These are phyloP conservation scores for Aspiorhynchus laticeps DNA, from an alignment of 2,113 vertebrate genomes.

Conservation along the genomic window DNA sequence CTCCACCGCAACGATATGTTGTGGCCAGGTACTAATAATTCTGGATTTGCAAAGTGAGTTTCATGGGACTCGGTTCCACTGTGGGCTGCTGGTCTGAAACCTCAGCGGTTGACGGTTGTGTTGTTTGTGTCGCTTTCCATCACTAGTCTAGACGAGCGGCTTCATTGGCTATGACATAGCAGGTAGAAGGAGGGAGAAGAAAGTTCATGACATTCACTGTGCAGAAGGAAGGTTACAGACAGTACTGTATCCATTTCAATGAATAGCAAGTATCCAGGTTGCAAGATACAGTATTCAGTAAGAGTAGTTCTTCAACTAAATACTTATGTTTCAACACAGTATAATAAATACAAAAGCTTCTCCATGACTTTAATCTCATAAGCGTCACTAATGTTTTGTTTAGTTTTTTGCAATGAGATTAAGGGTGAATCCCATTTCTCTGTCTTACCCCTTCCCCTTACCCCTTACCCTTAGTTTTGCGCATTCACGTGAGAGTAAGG, in stretches of 20 bases:
- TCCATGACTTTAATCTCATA: background rate
- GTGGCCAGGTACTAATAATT: constrained; percentile 83
- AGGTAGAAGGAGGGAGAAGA: constrained; percentile 46
- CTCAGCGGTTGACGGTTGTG: constrained; percentile 64
- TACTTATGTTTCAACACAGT: background rate
- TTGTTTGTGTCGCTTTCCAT: constrained; percentile 67
- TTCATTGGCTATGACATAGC: constrained; percentile 59
- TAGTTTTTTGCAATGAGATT: background rate
- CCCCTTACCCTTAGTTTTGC: too few relatives aligned
- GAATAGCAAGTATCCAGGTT: background rate
- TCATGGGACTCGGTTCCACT: constrained; percentile 65
- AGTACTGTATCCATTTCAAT: background rate
- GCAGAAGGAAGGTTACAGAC: constrained; percentile 9
- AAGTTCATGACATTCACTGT: constrained; percentile 28
- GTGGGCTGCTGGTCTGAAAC: constrained; percentile 69
- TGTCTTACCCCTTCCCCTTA: too few relatives aligned
- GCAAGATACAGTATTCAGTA: background rate
- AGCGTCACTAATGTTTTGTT: background rate
- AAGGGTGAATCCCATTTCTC: too few relatives aligned
- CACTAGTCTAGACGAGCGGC: constrained; percentile 48
- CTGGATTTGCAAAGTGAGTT: constrained; percentile 72
- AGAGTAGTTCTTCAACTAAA: background rate
- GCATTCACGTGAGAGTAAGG: too few relatives aligned
- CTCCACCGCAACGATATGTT: constrained; percentile 76
- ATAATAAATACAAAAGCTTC: background rate